Percentiles rank a stretch among this genome's conserved stretches.
phyloP scores from a whole-genome alignment of 2,888 invertebrate species.

The Drosophila yooni region DNA sequence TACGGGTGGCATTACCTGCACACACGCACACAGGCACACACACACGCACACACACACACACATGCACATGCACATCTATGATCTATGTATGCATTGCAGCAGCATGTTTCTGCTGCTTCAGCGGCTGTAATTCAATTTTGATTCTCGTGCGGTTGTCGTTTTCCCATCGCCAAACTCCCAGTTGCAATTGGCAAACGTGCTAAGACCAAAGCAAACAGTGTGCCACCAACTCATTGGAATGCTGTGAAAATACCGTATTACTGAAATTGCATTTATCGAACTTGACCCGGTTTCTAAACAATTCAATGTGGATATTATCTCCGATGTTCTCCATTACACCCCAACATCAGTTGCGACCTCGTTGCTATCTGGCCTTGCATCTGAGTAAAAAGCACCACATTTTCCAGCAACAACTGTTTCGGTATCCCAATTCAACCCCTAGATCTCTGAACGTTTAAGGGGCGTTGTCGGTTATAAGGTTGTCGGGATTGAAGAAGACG shows the following conservation, averaged over 20 bases:
- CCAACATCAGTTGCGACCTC: background rate
- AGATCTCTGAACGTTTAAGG: background rate
- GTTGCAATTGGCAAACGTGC: slow-evolving; percentile 1
- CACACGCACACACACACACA: too few relatives aligned
- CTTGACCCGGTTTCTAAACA: background rate
- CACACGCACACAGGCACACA: background rate
- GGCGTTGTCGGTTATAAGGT: background rate
- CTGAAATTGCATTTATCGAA: slow-evolving; percentile 12
- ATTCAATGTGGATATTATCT: slow-evolving; percentile 2
- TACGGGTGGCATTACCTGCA: slow-evolving; percentile 3
- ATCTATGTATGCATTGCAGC: background rate
- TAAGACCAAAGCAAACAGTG: slow-evolving; percentile 4
- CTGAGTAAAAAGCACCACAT: background rate
- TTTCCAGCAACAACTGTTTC: background rate
- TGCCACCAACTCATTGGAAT: slow-evolving; percentile 1
- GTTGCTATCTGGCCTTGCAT: background rate
- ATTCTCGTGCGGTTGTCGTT: background rate
- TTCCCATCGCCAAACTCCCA: background rate
- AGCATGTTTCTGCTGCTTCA: background rate
- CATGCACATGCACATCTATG: background rate
- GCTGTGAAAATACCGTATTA: slow-evolving; percentile 20
- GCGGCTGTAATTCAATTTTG: slow-evolving; percentile 6
- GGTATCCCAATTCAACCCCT: too few relatives aligned
- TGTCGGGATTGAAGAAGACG: background rate
- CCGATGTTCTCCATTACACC: background rate